Evolutionary conservation across 2,888 invertebrate genomes (phyloP).

Genomic region (Diogma glabrata): DNA sequence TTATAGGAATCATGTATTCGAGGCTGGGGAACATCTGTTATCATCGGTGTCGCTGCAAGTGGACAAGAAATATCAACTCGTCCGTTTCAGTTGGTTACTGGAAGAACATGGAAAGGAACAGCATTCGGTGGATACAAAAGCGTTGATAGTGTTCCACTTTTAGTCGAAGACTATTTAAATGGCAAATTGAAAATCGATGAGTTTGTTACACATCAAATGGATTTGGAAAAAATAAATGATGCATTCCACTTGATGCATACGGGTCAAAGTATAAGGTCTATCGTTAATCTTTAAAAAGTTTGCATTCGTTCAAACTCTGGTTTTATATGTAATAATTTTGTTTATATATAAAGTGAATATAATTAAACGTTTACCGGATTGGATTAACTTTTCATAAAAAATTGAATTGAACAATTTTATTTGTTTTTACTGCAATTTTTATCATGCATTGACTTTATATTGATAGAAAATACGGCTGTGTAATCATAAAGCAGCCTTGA

Average conservation of each 20-base stretch:
- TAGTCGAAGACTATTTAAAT: slow-evolving; percentile 73
- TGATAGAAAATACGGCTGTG: too few species aligned
- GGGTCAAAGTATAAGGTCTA: slow-evolving; percentile 55
- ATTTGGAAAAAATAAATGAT: slow-evolving; percentile 74
- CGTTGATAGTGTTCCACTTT: slow-evolving; percentile 81
- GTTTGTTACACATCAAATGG: slow-evolving; percentile 77
- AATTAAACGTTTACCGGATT: too few species aligned
- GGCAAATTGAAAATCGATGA: slow-evolving; percentile 82
- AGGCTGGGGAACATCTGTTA: slow-evolving; percentile 93
- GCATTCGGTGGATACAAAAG: slow-evolving; percentile 97
- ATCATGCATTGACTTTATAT: too few species aligned
- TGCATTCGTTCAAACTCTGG: too few species aligned
- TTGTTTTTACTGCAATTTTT: too few species aligned
- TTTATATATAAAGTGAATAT: too few species aligned
- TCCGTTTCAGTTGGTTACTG: slow-evolving; percentile 97
- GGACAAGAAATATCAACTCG: slow-evolving; percentile 95
- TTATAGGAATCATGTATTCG: slow-evolving; percentile 78
- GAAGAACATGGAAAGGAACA: slow-evolving; percentile 91
- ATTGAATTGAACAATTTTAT: too few species aligned
- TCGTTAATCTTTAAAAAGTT: slow-evolving; percentile 36
- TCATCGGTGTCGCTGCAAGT: slow-evolving; percentile 92
- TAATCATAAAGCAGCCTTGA: too few species aligned
- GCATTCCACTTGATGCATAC: slow-evolving; percentile 86
- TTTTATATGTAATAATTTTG: too few species aligned
- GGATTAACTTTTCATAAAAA: too few species aligned